Evolutionary conservation across 35 echinoderm and acorn worm genomes (phyloP), one percentile per base, ranked within the genome.

Genomic region (Heliocidaris erythrogramma): DNA sequence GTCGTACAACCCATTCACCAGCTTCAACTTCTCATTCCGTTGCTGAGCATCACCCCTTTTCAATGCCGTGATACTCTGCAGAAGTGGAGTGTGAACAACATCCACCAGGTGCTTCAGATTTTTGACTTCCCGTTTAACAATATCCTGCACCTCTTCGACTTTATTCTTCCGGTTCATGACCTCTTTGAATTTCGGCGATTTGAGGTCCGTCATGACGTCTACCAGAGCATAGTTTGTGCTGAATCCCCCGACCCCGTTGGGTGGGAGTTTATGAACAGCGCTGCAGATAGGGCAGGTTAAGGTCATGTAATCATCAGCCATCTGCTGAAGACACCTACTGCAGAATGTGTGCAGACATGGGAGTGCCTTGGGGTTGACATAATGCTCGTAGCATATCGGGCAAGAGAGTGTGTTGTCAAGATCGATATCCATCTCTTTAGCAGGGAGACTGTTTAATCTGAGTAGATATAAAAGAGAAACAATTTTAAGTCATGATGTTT

Each of bases 331-430:
- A 52, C 94, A 94, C 13, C 85, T 86, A 0, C 16, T 8, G 86
- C 94, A 94, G 86, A 88, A 94, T 59, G 94, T 94, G 84, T 94
- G 94, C 11, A 86, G 30, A 88, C 94, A 94, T 27, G 94, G 94
- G 17, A 94, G 94, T 30, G 86, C 85, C 48, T 94, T 94, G 4
- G 94, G 94, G n/a, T 27, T 94, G 11, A 30, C 86, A 84, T 94
- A 94, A 7, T 52, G 17, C 47, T 94, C 94, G 31, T 90, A 94
- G 86, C 94, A 94, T n/a, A 94, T 88, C 47, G 94, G 60, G 53
- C 94, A 94, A 10, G 91, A 92, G 29, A 92, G 31, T 16, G 48
- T 92, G 16, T 59, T 59, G 91, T 92, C 50, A 10, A 92, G n/a
- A 13, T 59, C 47, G 49, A n/a, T 59, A 18, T 49, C 91, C 91